A percentile compares a stretch with the other conserved stretches of the same genome.
phyloP scores from a whole-genome alignment of 2,797 vertebrate species.

The Gobio occitaniae region DNA sequence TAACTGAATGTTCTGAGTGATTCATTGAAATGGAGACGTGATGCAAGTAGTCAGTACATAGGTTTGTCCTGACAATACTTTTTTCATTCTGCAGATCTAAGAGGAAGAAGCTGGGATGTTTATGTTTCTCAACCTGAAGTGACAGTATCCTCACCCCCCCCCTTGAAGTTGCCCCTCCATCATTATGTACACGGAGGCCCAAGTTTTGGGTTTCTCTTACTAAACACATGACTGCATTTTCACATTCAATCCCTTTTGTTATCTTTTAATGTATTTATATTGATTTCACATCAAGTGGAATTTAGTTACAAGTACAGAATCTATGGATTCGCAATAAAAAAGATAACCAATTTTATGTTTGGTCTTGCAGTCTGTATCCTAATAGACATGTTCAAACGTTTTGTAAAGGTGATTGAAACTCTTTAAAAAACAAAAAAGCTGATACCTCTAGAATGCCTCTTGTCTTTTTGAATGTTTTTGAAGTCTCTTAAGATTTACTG shows the following conservation, averaged over 20 bases:
- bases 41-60: neutral
- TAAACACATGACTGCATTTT: conserved; percentile 58
- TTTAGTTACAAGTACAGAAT: conserved; percentile 75
- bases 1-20: neutral
- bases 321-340: conserved; percentile 79
- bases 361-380: conserved; percentile 64
- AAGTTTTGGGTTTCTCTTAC: conserved; percentile 39
- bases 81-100: conserved; percentile 70
- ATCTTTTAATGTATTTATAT: conserved; percentile 82
- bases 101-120: conserved; percentile 53
- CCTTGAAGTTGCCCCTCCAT: conserved; percentile 7
- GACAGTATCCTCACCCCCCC: conserved; percentile 23
- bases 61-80: conserved; percentile 37
- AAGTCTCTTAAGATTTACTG: conserved; percentile 37
- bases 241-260: conserved; percentile 58
- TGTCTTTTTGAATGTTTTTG: conserved; percentile 43
- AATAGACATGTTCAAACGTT: conserved; percentile 41
- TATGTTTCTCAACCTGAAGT: conserved; percentile 62
- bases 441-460: conserved; percentile 29
- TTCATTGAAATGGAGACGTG: neutral
- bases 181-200: conserved; percentile 43
- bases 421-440: conserved; percentile 20
- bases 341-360: conserved; percentile 70
- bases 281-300: conserved; percentile 79
- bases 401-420: conserved; percentile 45